Base-by-base conservation (phyloP, 2,797 vertebrate genomes). In the Gila robusta region DNA sequence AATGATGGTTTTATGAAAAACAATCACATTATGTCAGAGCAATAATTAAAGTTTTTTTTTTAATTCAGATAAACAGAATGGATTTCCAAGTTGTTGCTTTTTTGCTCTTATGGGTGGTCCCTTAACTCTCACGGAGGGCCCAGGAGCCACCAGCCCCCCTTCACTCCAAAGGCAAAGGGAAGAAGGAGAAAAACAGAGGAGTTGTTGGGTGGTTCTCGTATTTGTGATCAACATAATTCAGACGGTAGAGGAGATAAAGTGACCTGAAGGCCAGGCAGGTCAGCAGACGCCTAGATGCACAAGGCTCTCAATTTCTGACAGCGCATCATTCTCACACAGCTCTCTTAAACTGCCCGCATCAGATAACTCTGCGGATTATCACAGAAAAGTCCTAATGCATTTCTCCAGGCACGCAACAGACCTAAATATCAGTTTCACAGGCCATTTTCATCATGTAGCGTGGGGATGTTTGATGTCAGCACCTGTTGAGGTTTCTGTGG, bases 391-490 rank as follows among this genome's bases (percentile, higher is more conserved):
- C 16, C 64, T 87, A 62, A 82, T 72, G 47, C 79, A 6, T 76
- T 84, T 80, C 82, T 73, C 41, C 23, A 41, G 79, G 81, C 85
- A 90, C 62, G n/a, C 76, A 85, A 83, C 23, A 6, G 64, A 59
- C 62, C 59, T 69, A 54, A 82, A 71, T 81, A 78, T 82, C 49
- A 39, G 85, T 83, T 88, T 89, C 86, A 86, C 74, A 69, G 26
- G 85, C 6, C 74, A 81, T 79, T 64, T 86, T 79, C 69, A 32
- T 56, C 69, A 69, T 79, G 87, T 83, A 76, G 81, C 35, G 23
- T 66, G 52, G 47, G 49, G 77, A 37, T 54, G 82, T 90, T 89
- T 90, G 89, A 91, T 88, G 83, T 89, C 80, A 89, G 56, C 85
- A 89, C 87, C 88, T 87, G 90, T 83, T 86, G 81, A 87, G 35